Evolutionary conservation across 2,113 vertebrate genomes (phyloP), one percentile per base, ranked within the genome.

Genomic region (Recurvirostra avosetta): DNA sequence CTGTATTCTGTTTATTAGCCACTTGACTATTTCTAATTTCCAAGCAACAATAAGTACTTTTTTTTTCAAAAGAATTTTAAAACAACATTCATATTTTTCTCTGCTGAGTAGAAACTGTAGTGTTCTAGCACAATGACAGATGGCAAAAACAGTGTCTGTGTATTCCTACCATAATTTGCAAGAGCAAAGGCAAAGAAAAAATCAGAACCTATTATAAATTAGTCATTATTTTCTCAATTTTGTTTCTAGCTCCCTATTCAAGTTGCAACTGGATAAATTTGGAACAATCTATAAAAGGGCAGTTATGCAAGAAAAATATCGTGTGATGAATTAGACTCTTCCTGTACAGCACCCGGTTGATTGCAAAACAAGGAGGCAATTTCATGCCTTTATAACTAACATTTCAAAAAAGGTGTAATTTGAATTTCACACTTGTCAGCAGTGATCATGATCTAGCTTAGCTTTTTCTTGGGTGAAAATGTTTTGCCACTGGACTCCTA

Each of bases 341-440:
- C 83, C 50, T 83, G 21, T 63, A 56, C 6, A 74, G 25, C 58
- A 86, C 1, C 29, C 49, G 75, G 21, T 11, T 4, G 3, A 53
- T 18, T 77, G n/a, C 61, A 85, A 95, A 94, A 86, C 65, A 90
- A 80, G 90, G 50, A 81, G 86, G 45, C 66, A 92, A 94, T 95
- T 96, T 96, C 90, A 95, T 88, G 92, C 81, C 56, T 90, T 92
- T 88, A 52, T 83, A 91, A 94, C 30, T 92, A 95, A 65, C 55
- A 63, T 95, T 91, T 92, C 1, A 72, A 87, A 90, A 85, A 75
- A 94, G 15, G 22, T 68, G 38, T 47, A 90, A 83, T 94, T 94
- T 88, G 55, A 93, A 94, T 96, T 96, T 96, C 85, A 88, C 45
- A 90, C 67, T 88, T 94, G 78, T 88, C 90, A 95, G 19, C 18